phyloP scores from a whole-genome alignment of 2,888 invertebrate genomes.

The Caenorhabditis sp. region DNA sequence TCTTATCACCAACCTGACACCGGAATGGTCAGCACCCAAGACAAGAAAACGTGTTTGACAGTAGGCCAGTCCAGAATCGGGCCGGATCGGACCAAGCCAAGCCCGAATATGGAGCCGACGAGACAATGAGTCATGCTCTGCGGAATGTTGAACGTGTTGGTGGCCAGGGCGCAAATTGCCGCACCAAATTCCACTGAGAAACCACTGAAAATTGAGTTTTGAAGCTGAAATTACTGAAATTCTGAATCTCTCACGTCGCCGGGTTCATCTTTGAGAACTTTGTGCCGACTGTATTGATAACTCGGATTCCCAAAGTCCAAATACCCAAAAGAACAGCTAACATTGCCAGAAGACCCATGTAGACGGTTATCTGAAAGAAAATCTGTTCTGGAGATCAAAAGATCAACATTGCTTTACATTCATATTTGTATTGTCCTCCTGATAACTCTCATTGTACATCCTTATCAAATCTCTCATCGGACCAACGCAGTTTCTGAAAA shows the following conservation, averaged over 20 bases:
- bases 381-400: too few species aligned
- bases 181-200: slow-evolving; percentile 97
- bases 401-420: too few species aligned
- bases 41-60: slow-evolving; percentile 52
- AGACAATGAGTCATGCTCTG: slow-evolving; percentile 99
- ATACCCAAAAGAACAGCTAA: slow-evolving; percentile 93
- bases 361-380: slow-evolving; percentile 49
- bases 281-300: slow-evolving; percentile 97
- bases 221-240: background rate
- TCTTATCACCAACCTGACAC: slow-evolving; percentile 35
- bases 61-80: slow-evolving; percentile 60
- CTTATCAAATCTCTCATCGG: slow-evolving; percentile 51
- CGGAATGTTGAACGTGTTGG: slow-evolving; percentile 96
- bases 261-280: slow-evolving; percentile 83
- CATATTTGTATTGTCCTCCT: slow-evolving; percentile 32
- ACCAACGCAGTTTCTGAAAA: slow-evolving; percentile 43
- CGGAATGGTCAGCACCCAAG: slow-evolving; percentile 61
- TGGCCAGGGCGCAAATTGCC: slow-evolving; percentile 94
- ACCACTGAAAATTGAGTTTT: slow-evolving; percentile 86
- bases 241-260: slow-evolving; percentile 45
- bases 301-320: slow-evolving; percentile 95
- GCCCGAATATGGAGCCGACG: slow-evolving; percentile 85
- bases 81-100: slow-evolving; percentile 57
- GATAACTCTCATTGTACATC: slow-evolving; percentile 57
- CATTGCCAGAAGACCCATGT: slow-evolving; percentile 46